These are phyloP conservation scores for Phortica magna DNA, from an alignment of 2,888 invertebrate species.

Conservation along the genomic window DNA sequence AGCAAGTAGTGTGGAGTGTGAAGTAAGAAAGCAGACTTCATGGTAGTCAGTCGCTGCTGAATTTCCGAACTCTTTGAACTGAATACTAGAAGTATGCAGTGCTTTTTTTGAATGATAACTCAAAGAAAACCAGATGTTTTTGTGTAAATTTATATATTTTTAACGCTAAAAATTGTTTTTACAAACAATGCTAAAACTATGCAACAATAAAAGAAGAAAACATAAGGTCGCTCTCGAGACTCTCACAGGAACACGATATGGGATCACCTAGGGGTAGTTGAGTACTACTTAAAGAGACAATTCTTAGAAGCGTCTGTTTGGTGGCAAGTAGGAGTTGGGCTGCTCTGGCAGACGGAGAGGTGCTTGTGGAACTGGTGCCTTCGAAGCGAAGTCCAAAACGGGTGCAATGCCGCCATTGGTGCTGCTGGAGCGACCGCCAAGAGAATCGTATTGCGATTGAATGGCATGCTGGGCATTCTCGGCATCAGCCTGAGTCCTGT, in stretches of 20 bases:
- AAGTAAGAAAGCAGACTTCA: background rate
- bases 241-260: background rate
- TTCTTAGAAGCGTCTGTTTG: slow-evolving; percentile 51
- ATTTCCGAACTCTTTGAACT: background rate
- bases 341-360: slow-evolving; percentile 45
- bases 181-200: background rate
- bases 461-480: slow-evolving; percentile 72
- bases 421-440: slow-evolving; percentile 62
- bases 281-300: background rate
- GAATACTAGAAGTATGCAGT: slow-evolving; percentile 12
- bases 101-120: background rate
- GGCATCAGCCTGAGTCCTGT: slow-evolving; percentile 73
- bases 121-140: background rate
- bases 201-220: background rate
- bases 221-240: background rate
- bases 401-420: slow-evolving; percentile 65
- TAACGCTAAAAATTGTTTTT: background rate
- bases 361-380: slow-evolving; percentile 35
- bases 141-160: background rate
- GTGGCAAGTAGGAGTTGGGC: slow-evolving; percentile 51
- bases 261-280: background rate
- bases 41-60: background rate
- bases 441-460: slow-evolving; percentile 70
- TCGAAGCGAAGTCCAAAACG: slow-evolving; percentile 68
- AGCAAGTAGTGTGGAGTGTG: background rate